Base-by-base conservation (phyloP, 2,888 invertebrate species). In the Limenitis camilla region DNA sequence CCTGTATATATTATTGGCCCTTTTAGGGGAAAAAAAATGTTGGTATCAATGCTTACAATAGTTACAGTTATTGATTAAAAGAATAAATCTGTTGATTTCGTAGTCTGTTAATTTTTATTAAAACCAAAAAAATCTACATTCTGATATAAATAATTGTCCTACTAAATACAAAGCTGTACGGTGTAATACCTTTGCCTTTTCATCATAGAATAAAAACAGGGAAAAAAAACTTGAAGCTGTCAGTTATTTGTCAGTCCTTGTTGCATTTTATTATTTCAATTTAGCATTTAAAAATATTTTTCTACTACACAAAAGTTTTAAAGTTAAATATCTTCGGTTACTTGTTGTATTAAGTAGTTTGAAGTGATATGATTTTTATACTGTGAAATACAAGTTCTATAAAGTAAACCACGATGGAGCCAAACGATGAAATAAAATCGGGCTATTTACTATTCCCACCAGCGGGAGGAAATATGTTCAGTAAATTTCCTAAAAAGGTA, bases 371-470 rank as follows among this genome's bases (percentile, higher is more conserved):
- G 47, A 8, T 53, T 32, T 32, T 29, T 33, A 30, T 40, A 36
- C 32, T 1, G 36, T 31, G 27, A 27, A 31, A 40, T 39, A 27
- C n/a, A 27, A 52, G n/a, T 30, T 36, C 36, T 33, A 28, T 33
- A 44, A 27, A 33, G 28, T 28, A 30, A 41, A 43, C 43, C 50
- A 63, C 47, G 62, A 93, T 94, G 93, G 93, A 93, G 76, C 89
- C 89, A 74, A 93, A 93, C 86, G 91, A 92, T 78, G 91, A 92
- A 74, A 88, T 93, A 68, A 89, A 92, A 72, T 90, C 91, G 75
- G 95, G 95, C 74, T 91, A 90, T 87, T 89, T 95, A 69, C 89
- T 93, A 74, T 90, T 95, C 80, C 94, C 94, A 73, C 93, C 94
- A 63, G 86, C 85, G 65, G 86, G 86, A 71, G 86, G 86, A 60